Percentiles rank a stretch among this genome's conserved stretches.
phyloP scores from a whole-genome alignment of 2,888 invertebrate genomes.

The Melipona beecheii region DNA sequence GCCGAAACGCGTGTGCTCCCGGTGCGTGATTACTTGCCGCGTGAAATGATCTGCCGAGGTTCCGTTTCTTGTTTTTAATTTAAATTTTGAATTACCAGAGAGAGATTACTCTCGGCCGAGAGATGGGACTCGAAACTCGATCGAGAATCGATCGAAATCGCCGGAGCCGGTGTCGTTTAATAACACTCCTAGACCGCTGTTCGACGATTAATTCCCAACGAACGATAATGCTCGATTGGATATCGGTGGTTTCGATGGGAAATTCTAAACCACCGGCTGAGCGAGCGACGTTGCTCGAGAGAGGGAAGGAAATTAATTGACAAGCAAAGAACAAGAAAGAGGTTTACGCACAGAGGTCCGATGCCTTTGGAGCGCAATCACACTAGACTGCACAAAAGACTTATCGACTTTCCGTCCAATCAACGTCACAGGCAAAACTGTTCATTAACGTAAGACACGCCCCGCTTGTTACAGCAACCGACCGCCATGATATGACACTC shows the following conservation, averaged over 20 bases:
- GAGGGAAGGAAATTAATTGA: conserved; percentile 2
- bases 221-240: neutral
- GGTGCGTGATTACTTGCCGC: neutral
- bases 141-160: neutral
- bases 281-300: neutral
- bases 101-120: too few relatives aligned
- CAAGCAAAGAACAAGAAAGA: neutral
- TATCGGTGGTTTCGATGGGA: neutral
- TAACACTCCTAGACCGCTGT: neutral
- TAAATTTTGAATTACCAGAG: neutral
- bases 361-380: neutral
- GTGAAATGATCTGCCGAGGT: too few relatives aligned
- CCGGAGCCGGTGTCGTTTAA: neutral
- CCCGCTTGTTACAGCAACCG: conserved; percentile 63
- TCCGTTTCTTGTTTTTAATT: too few relatives aligned
- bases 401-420: conserved; percentile 45
- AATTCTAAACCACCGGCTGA: neutral
- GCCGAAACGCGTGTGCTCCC: neutral
- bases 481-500: conserved; percentile 72
- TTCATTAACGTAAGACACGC: conserved; percentile 54
- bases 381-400: conserved; percentile 14
- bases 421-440: conserved; percentile 46
- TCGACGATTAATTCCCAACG: neutral
- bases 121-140: neutral
- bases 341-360: neutral